phyloP scores from a whole-genome alignment of 2,888 invertebrate genomes.

The Lathronympha strigana region DNA sequence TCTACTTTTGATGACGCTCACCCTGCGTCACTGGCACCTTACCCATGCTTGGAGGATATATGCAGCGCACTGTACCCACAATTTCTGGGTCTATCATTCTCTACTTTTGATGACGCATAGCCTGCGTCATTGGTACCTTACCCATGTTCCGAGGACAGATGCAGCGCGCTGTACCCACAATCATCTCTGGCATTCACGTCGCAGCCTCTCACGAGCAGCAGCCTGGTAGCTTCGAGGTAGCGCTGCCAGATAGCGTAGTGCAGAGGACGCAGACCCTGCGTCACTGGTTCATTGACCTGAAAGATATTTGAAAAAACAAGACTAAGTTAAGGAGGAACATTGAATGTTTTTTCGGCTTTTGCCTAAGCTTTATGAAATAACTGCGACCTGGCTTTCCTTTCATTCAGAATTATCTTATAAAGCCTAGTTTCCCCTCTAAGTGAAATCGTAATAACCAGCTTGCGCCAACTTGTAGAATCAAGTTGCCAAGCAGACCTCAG shows the following conservation, averaged over 20 bases:
- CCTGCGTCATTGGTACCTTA: slow-evolving; percentile 71
- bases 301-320: slow-evolving; percentile 1
- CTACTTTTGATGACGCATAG: slow-evolving; percentile 95
- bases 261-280: slow-evolving; percentile 93
- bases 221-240: slow-evolving; percentile 90
- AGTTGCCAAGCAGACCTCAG: no score
- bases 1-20: slow-evolving; percentile 87
- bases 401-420: no score
- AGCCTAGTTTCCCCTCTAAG: no score
- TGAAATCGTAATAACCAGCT: no score
- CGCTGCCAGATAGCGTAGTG: slow-evolving; percentile 97
- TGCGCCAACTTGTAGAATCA: no score
- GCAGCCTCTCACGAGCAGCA: slow-evolving; percentile 92
- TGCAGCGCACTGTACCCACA: slow-evolving; percentile 90
- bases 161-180: slow-evolving; percentile 95
- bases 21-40: slow-evolving; percentile 47
- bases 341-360: no score
- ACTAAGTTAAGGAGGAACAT: no score
- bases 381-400: no score
- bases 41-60: slow-evolving; percentile 94
- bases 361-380: no score
- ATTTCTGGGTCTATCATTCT: slow-evolving; percentile 71
- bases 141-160: slow-evolving; percentile 95
- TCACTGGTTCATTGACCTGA: slow-evolving; percentile 87
- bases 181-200: slow-evolving; percentile 93